Conservation (phyloP, 2,113 vertebrate species). For the Chaenogobius annularis region DNA sequence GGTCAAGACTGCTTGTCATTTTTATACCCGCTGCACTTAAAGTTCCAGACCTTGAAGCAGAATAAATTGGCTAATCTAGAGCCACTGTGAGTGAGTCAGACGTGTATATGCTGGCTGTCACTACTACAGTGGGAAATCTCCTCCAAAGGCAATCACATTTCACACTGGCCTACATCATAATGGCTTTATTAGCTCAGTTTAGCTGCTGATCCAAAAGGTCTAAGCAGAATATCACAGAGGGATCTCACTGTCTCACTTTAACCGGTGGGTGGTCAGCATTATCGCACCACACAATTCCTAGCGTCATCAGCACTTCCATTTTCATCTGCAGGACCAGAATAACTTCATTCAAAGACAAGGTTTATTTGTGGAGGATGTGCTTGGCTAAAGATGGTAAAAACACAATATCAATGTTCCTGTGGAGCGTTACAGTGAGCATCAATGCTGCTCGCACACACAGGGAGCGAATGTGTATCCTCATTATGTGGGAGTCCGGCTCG, state of each 20-base stretch:
- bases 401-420: slow-evolving; percentile 45
- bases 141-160: slow-evolving; percentile 33
- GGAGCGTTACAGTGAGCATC: slow-evolving; percentile 27
- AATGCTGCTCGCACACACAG: slow-evolving; percentile 15
- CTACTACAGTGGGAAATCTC: slow-evolving; percentile 19
- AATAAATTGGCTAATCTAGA: background rate
- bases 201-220: slow-evolving; percentile 25
- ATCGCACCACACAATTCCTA: slow-evolving; percentile 30
- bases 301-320: slow-evolving; percentile 51
- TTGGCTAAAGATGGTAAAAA: slow-evolving; percentile 24
- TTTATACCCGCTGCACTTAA: background rate
- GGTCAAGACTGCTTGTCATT: no score
- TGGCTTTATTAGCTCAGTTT: slow-evolving; percentile 38
- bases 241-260: slow-evolving; percentile 40
- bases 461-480: slow-evolving; percentile 27
- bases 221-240: slow-evolving; percentile 7
- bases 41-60: background rate
- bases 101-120: background rate
- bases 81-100: slow-evolving; percentile 4
- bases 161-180: slow-evolving; percentile 30
- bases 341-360: slow-evolving; percentile 39
- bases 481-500: slow-evolving; percentile 39
- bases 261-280: slow-evolving; percentile 48
- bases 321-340: slow-evolving; percentile 34
- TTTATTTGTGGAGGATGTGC: slow-evolving; percentile 53